Percentiles rank a stretch among this genome's conserved stretches.
These are phyloP conservation scores for Asarcornis scutulata DNA, from an alignment of 2,113 vertebrate species.

Conservation along the genomic window DNA sequence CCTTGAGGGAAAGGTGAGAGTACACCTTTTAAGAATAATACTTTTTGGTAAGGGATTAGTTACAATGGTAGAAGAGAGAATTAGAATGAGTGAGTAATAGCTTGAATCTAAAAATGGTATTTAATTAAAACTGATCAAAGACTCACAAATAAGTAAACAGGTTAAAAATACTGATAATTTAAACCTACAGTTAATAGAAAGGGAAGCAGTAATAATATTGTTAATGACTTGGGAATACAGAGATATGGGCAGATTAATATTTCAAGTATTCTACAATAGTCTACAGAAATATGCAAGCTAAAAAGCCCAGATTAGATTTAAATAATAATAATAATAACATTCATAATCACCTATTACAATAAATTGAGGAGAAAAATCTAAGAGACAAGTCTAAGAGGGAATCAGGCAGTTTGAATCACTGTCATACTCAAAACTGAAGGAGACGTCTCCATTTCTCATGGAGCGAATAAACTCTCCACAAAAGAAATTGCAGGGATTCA, in stretches of 20 bases:
- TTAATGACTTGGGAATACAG: not conserved
- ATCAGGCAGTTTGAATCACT: not conserved
- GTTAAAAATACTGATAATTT: not conserved
- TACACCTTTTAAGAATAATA: not conserved
- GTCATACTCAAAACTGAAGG: not conserved
- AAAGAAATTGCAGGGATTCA: conserved; percentile 17
- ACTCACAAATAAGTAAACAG: not conserved
- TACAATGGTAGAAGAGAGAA: not conserved
- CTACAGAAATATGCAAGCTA: not conserved
- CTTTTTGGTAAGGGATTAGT: conserved; percentile 19
- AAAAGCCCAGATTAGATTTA: not conserved
- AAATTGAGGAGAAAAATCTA: not conserved
- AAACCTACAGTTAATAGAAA: not conserved
- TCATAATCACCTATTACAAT: not conserved
- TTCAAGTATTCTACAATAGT: not conserved
- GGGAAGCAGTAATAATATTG: not conserved
- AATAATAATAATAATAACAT: not conserved
- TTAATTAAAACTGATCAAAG: not conserved
- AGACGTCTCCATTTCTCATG: not conserved
- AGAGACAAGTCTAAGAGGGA: not conserved
- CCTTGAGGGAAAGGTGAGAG: conserved; percentile 14
- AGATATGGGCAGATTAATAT: not conserved
- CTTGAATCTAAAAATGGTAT: not conserved
- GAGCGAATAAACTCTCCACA: not conserved
- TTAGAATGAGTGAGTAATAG: not conserved